Conservation (phyloP, 2,113 vertebrate species). For the Urocolius indicus region DNA sequence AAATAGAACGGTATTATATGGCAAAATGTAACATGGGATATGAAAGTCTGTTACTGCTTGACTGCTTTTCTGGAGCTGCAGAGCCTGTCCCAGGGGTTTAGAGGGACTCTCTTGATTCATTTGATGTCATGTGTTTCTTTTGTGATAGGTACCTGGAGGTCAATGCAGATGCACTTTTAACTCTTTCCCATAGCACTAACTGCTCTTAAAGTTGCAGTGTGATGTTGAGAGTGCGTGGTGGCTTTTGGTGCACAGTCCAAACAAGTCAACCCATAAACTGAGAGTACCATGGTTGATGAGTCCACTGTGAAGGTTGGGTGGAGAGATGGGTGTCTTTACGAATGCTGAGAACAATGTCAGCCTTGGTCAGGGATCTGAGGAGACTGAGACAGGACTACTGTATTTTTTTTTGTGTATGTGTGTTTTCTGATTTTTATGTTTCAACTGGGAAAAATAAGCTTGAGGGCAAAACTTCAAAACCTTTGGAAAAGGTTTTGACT, state of each 20-base stretch:
- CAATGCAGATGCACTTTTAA: neutral
- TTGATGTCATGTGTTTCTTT: neutral
- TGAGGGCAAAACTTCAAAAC: neutral
- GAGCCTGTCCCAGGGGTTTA: neutral
- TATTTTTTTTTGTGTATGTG: neutral
- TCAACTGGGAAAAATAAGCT: neutral
- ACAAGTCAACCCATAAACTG: neutral
- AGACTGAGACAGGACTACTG: neutral
- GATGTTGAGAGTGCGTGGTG: fast-evolving
- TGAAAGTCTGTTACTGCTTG: neutral
- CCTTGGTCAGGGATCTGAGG: neutral
- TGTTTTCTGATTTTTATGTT: neutral
- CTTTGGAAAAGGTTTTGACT: neutral
- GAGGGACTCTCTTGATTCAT: neutral
- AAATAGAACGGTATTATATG: neutral
- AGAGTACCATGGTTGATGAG: neutral
- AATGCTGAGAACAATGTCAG: too few species aligned
- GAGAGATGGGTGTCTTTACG: neutral
- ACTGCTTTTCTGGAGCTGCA: neutral
- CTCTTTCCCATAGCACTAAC: neutral
- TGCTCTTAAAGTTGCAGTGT: neutral
- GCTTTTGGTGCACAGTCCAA: neutral
- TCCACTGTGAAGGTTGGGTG: fast-evolving
- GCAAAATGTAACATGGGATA: neutral
- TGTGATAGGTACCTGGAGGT: fast-evolving